Evolutionary conservation across 2,888 invertebrate genomes (phyloP).

Genomic region (Parthenolecanium corni): DNA sequence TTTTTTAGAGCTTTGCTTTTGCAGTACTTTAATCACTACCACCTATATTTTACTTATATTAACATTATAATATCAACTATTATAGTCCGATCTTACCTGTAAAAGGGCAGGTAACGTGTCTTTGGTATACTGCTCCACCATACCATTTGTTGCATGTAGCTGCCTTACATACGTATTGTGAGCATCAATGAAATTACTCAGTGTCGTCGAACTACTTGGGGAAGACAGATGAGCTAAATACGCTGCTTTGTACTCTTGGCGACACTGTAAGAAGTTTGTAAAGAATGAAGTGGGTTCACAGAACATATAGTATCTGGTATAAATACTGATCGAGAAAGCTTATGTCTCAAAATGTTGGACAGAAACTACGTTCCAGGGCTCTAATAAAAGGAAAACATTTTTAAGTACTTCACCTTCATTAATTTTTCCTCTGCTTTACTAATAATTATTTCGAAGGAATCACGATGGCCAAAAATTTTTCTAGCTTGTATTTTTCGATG

Average conservation of each 20-base stretch:
- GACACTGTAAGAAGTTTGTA: conserved; percentile 50
- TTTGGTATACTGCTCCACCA: conserved; percentile 77
- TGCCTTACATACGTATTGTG: conserved; percentile 92
- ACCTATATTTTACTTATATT: no score
- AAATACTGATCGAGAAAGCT: no score
- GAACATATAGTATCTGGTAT: no score
- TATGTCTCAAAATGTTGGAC: no score
- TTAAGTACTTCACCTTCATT: conserved; percentile 50
- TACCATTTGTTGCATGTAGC: conserved; percentile 81
- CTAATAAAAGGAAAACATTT: no score
- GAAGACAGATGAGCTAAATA: conserved; percentile 66
- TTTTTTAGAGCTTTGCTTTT: no score
- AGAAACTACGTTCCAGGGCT: no score
- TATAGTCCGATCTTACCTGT: no score
- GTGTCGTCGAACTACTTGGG: conserved; percentile 45
- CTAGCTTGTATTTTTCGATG: conserved; percentile 81
- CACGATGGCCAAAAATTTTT: conserved; percentile 80
- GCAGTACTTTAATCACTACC: no score
- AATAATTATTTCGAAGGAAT: conserved; percentile 77
- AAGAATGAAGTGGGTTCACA: no score
- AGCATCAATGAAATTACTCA: conserved; percentile 68
- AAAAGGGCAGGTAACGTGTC: conserved; percentile 74
- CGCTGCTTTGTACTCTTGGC: conserved; percentile 75
- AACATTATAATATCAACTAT: no score
- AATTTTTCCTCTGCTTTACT: conserved; percentile 72